phyloP scores from a whole-genome alignment of 1,140 invertebrate genomes.

The Colletes latitarsis region DNA sequence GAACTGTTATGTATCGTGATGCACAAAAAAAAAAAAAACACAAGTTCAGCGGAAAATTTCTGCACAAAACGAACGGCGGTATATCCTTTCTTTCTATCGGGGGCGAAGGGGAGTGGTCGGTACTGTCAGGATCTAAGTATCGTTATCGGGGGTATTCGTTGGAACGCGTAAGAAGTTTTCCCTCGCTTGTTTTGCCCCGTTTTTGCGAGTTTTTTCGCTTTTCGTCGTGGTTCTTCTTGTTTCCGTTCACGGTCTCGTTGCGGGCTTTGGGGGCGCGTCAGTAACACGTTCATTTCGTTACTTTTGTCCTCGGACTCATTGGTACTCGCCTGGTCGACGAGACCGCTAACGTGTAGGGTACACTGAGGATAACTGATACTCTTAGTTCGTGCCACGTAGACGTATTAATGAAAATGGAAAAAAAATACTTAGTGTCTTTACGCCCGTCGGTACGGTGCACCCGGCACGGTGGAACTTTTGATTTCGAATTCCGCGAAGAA shows the following conservation, averaged over 20 bases:
- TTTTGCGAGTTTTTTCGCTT: slow-evolving; percentile 15
- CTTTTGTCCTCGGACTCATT: not conserved
- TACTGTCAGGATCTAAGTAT: slow-evolving; percentile 31
- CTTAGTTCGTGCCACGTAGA: slow-evolving; percentile 56
- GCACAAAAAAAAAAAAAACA: slow-evolving; percentile 55
- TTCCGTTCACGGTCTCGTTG: slow-evolving; percentile 19
- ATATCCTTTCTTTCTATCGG: slow-evolving; percentile 37
- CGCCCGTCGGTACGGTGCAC: slow-evolving; percentile 41
- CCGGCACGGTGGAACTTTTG: slow-evolving; percentile 50
- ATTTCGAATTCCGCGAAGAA: slow-evolving; percentile 44
- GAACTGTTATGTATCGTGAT: slow-evolving; percentile 45
- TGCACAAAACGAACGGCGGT: slow-evolving; percentile 50
- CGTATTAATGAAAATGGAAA: not conserved
- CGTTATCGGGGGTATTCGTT: slow-evolving; percentile 21
- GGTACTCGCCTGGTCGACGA: slow-evolving; percentile 20
- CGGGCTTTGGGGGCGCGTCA: not conserved
- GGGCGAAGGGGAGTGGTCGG: slow-evolving; percentile 47
- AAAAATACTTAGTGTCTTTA: slow-evolving; percentile 37
- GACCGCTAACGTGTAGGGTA: slow-evolving; percentile 42
- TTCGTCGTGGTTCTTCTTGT: not conserved
- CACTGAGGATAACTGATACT: slow-evolving; percentile 44
- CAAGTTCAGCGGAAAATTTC: slow-evolving; percentile 38
- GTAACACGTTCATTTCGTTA: not conserved
- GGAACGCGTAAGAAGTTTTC: slow-evolving; percentile 6
- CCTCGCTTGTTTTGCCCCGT: slow-evolving; percentile 11